Base-by-base conservation (phyloP, 2,113 vertebrate genomes). In the Erythrocercus mccallii region DNA sequence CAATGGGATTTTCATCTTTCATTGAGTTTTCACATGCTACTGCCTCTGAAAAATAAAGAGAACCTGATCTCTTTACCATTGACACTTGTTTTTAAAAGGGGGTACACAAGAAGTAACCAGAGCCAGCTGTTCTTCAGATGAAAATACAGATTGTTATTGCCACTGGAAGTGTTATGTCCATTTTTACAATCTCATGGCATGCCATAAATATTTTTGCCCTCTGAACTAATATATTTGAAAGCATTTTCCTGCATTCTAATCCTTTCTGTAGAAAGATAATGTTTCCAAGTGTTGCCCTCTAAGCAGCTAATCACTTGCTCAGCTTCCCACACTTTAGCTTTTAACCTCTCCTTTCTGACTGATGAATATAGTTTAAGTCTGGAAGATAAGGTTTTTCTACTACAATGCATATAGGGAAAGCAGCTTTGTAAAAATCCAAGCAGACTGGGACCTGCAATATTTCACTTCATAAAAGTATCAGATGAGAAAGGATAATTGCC, bases 161-260 rank as follows among this genome's bases (percentile, higher is more conserved):
- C 48, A 45, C 22, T 15, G 4, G 51, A 64, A 86, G 78, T 68
- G 19, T 78, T 91, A 92, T 72, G 77, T 60, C 81, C 77, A 81
- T 37, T 62, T 92, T 94, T 92, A 92, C 50, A 73, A 15, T 88
- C 54, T 93, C 30, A 50, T 77, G 82, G 42, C 54, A 81, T 78
- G 20, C 25, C 18, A 74, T 72, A 84, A 94, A 83, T 58, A 16
- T 62, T 88, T 86, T 86, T 96, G 31, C n/a, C 51, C 68, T 90
- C 60, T 94, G 61, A 91, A 94, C 72, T 40, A 81, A 51, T 60
- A 62, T 44, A 64, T 88, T 84, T 94, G 50, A 78, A 96, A 86
- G 37, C 12, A 28, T 88, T 91, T 93, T 81, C 24, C 38, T 91
- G 54, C 62, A 73, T 86, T 96, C 58, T 74, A 73, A 81, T 78